Base-by-base conservation (phyloP, 2,888 invertebrate species). In the Drosophila macrothrix region DNA sequence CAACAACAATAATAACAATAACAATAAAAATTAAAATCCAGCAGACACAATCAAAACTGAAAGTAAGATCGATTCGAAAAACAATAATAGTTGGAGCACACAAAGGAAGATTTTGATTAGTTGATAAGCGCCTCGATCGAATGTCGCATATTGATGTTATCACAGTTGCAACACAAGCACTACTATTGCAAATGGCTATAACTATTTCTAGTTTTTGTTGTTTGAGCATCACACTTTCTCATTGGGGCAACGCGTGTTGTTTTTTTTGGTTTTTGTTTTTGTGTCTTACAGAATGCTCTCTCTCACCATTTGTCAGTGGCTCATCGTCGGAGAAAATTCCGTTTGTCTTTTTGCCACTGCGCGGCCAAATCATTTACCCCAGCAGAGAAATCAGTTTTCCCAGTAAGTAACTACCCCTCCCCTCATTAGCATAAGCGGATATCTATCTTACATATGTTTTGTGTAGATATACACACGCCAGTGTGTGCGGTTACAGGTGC, bases 281-380 rank as follows among this genome's bases (percentile, higher is more conserved):
- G 25, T n/a, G 19, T 39, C 88, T 95, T 94, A 4, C 94, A 97
- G 97, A 97, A 94, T 97, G 97, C 94, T 95, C 96, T 50, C 94
- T 97, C 91, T 97, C 97, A 61, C 96, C 97, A 35, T 98, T 98
- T 92, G 94, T 95, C 55, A 95, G 95, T 83, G 96, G 96, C 69
- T 94, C 95, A 28, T 96, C 96, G 54, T 94, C 95, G 65, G 97
- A 97, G 92, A 96, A 95, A 91, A 97, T 98, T 83, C 98, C 98
- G 29, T 97, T 97, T 92, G 96, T 98, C 28, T 97, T 96, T 92
- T 94, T 98, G 80, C 98, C 98, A 25, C 94, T 97, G 76, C 96
- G 96, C 91, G 97, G 97, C 52, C 97, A 97, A 94, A 97, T 98
- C 83, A 96, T 98, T 84, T 96, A 98, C 94, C 97, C 97, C 2